A percentile compares a stretch with the other conserved stretches of the same genome.
These are phyloP conservation scores for Fratercula arctica DNA, from an alignment of 2,797 vertebrate genomes.

Conservation along the genomic window DNA sequence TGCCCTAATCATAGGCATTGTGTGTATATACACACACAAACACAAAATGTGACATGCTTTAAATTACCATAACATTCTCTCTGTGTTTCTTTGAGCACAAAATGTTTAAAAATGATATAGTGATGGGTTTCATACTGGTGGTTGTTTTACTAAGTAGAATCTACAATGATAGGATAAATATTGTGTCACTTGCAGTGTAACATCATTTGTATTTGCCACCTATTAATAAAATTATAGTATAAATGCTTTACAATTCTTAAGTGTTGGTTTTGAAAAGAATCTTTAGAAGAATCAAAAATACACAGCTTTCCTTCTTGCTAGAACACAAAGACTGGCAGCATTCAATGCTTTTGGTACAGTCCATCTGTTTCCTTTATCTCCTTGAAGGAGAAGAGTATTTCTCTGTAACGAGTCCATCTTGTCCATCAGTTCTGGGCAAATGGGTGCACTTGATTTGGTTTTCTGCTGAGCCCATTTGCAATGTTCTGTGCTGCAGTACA, in stretches of 20 bases:
- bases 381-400: neutral
- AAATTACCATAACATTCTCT: neutral
- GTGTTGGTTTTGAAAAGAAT: neutral
- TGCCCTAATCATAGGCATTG: neutral
- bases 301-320: neutral
- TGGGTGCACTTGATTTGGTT: neutral
- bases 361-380: neutral
- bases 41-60: neutral
- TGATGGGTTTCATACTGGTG: neutral
- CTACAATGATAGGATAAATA: neutral
- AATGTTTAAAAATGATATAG: neutral
- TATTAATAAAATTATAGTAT: neutral
- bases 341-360: neutral
- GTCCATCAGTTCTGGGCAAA: neutral
- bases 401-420: neutral
- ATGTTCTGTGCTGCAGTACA: neutral
- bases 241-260: neutral
- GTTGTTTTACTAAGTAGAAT: neutral
- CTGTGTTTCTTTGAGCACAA: neutral
- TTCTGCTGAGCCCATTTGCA: neutral
- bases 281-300: neutral
- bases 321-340: neutral
- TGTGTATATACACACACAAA: neutral
- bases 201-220: neutral
- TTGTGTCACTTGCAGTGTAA: neutral